A percentile compares a stretch with the other conserved stretches of the same genome.
phyloP scores from a whole-genome alignment of 2,888 invertebrate genomes.

The Diaperis boleti region DNA sequence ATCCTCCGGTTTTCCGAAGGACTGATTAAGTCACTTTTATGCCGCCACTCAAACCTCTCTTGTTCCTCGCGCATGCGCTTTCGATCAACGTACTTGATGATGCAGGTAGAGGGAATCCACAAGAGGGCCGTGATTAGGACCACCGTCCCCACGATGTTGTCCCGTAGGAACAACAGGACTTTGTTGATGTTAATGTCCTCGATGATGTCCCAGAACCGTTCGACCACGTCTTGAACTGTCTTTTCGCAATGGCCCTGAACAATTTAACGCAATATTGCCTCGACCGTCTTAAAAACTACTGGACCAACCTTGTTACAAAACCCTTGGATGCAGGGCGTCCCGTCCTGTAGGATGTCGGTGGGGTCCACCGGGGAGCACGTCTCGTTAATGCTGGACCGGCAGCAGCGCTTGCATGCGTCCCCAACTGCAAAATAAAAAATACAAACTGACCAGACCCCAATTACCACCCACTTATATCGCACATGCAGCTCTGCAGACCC shows the following conservation, averaged over 20 bases:
- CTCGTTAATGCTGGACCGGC: slow-evolving; percentile 90
- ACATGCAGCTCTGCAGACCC: slow-evolving; percentile 95
- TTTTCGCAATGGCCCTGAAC: slow-evolving; percentile 91
- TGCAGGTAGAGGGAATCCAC: slow-evolving; percentile 95
- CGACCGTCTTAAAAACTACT: too few species aligned
- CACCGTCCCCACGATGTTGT: slow-evolving; percentile 94
- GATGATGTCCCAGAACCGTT: slow-evolving; percentile 97
- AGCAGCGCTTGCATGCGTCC: slow-evolving; percentile 95
- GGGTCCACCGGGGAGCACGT: slow-evolving; percentile 92
- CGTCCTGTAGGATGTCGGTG: slow-evolving; percentile 89
- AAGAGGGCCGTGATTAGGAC: slow-evolving; percentile 90
- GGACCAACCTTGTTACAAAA: slow-evolving; percentile 90
- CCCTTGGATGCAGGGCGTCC: slow-evolving; percentile 96
- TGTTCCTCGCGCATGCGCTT: slow-evolving; percentile 79
- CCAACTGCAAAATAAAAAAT: slow-evolving; percentile 73
- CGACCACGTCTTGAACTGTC: slow-evolving; percentile 94
- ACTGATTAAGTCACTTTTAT: slow-evolving; percentile 78
- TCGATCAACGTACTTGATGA: slow-evolving; percentile 86
- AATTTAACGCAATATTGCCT: too few species aligned
- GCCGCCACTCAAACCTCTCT: slow-evolving; percentile 79
- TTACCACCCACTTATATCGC: slow-evolving; percentile 83
- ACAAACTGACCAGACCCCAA: background rate
- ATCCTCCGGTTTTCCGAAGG: slow-evolving; percentile 79
- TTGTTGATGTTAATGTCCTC: slow-evolving; percentile 96
- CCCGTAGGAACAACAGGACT: slow-evolving; percentile 87